Percentiles rank a stretch among this genome's conserved stretches.
Conservation (phyloP, 2,888 invertebrate genomes). For the Oxycera nigricornis region DNA sequence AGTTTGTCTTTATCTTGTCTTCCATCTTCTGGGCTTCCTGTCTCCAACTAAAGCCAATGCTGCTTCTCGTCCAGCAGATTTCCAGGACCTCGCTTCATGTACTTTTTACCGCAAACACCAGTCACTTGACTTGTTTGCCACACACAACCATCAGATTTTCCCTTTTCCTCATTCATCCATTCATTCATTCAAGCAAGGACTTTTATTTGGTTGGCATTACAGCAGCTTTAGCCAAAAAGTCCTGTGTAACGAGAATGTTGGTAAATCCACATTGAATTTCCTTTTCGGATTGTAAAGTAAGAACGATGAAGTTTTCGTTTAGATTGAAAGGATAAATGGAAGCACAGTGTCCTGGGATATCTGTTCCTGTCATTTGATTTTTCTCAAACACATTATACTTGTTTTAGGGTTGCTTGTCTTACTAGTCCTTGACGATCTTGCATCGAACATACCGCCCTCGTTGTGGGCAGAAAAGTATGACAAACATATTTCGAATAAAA, state of each 20-base stretch:
- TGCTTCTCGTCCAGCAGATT: too few relatives aligned
- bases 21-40: background rate
- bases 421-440: background rate
- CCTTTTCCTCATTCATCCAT: background rate
- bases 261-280: background rate
- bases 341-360: background rate
- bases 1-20: conserved; percentile 23
- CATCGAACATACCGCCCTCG: too few relatives aligned
- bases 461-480: background rate
- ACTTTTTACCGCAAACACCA: background rate
- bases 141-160: background rate
- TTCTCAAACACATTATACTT: background rate
- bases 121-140: conserved; percentile 3
- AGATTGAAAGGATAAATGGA: background rate
- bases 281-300: background rate
- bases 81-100: background rate
- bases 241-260: background rate
- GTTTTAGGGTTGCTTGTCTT: background rate
- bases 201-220: conserved; percentile 2
- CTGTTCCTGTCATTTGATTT: conserved; percentile 18
- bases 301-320: conserved; percentile 4
- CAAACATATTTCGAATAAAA: conserved; percentile 2
- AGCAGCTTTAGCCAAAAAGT: background rate
- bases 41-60: background rate
- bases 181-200: background rate